Evolutionary conservation across 1,140 invertebrate genomes (phyloP), one percentile per base, ranked within the genome.

Genomic region (Drosophila ercepeae): DNA sequence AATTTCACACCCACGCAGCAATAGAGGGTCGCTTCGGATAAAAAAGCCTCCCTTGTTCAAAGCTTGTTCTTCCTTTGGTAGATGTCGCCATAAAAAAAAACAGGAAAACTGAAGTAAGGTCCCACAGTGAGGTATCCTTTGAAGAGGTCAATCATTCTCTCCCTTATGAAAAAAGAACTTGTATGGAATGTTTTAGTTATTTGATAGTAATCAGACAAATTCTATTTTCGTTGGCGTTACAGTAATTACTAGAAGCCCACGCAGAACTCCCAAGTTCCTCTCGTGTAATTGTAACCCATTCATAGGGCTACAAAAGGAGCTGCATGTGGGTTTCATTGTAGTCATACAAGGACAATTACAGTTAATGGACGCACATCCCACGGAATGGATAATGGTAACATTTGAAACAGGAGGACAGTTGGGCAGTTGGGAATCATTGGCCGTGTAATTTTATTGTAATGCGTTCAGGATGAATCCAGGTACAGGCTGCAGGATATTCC

Each of bases 291-390:
- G 53, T 57, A 46, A 60, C 45, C 72, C 71, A 46, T 60, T 67
- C 6, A 39, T 7, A 42, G 34, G 41, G 45, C 5, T 21, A 8
- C 34, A 42, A 51, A 36, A 0, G 13, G 27, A 23, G 23, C 49
- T 63, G 23, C 39, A 51, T 29, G 25, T 48, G 61, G 46, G 52
- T 46, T 60, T 48, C 18, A 71, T 75, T 54, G 25, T 18, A n/a
- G n/a, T n/a, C n/a, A 14, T 7, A n/a, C 11, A 34, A 29, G 19
- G 19, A 55, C 46, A 48, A 69, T 72, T 60, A 36, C 78, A 49
- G 29, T 76, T 57, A 53, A 48, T 68, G n/a, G 27, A 51, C 19
- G 19, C 39, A 65, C 54, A 60, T 21, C 50, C 7, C 21, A 36
- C 16, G 29, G 39, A 11, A 45, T 54, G 63, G 32, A 42, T 59